Evolutionary conservation across 2,797 vertebrate genomes (phyloP), one percentile per base, ranked within the genome.

Genomic region (Enteromius unitaeniatus): DNA sequence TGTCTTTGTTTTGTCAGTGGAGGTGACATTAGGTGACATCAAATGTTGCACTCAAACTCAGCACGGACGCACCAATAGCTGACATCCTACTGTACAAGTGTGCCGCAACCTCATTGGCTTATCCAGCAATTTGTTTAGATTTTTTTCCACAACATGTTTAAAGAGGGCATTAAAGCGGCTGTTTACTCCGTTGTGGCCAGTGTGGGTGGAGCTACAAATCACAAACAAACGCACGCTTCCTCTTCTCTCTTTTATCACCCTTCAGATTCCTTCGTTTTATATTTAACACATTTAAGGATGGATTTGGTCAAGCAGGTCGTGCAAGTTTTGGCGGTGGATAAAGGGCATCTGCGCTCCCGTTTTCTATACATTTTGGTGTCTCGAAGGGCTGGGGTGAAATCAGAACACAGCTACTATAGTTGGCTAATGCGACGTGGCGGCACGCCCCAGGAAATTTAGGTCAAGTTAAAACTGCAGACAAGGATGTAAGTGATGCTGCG

Each of bases 381-480:
- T 96, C 96, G 94, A 87, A 31, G 86, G 88, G 90, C 94, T 94
- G 90, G 93, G 89, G 94, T 95, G 94, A 91, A 89, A 94, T 87
- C 92, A 88, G 78, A 88, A 92, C 90, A 15, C 83, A 26, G 90
- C 87, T 73, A 88, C 87, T 95, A 8, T 64, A 64, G 60, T 93
- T 92, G 23, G 88, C 93, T 97, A 96, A 97, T 97, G 87, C 91
- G 89, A 93, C 93, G 95, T 96, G 96, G 93, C 96, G 72, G 94
- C 93, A 94, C 95, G 93, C 91, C 92, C 90, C 88, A 81, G 81
- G 91, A 86, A 95, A 97, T 96, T 93, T 97, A 95, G 96, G 96
- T 97, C 96, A 97, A 94, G 94, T 96, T 96, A 93, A 94, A 95
- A 93, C 92, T 88, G 84, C 87, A 68, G 86, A 88, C 92, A 85